A percentile compares a stretch with the other conserved stretches of the same genome.
phyloP scores from a whole-genome alignment of 2,113 vertebrate genomes.

The Psilopsiagon aurifrons region DNA sequence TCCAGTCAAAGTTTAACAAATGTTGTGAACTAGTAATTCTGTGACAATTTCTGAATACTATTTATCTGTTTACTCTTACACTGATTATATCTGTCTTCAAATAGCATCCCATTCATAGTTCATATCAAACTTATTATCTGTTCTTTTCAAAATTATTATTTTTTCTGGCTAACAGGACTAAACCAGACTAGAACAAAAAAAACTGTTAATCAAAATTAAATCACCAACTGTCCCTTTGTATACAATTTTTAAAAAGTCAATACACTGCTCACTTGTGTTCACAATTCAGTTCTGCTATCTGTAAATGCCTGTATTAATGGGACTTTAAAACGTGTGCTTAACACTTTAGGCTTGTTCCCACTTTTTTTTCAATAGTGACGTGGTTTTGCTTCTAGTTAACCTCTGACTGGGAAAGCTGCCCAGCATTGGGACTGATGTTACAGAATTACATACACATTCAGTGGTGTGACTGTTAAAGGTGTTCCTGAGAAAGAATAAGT shows the following conservation, averaged over 20 bases:
- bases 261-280: not conserved
- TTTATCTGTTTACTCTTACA: not conserved
- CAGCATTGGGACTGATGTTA: not conserved
- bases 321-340: not conserved
- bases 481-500: not conserved
- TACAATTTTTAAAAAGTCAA: not conserved
- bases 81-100: not conserved
- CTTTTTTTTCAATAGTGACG: not conserved
- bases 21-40: not conserved
- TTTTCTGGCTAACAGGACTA: not conserved
- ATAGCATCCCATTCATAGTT: not conserved
- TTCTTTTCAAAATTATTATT: not conserved
- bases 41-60: not conserved
- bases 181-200: not conserved
- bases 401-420: not conserved
- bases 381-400: not conserved
- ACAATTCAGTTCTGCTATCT: not conserved
- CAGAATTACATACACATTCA: accelerated
- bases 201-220: not conserved
- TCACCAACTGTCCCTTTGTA: not conserved
- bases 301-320: not conserved
- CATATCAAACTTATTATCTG: not conserved
- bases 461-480: not conserved
- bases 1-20: not conserved
- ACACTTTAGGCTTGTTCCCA: not conserved